Base-by-base conservation (phyloP, 2,888 invertebrate species). In the Gymnoscelis rufifasciata region DNA sequence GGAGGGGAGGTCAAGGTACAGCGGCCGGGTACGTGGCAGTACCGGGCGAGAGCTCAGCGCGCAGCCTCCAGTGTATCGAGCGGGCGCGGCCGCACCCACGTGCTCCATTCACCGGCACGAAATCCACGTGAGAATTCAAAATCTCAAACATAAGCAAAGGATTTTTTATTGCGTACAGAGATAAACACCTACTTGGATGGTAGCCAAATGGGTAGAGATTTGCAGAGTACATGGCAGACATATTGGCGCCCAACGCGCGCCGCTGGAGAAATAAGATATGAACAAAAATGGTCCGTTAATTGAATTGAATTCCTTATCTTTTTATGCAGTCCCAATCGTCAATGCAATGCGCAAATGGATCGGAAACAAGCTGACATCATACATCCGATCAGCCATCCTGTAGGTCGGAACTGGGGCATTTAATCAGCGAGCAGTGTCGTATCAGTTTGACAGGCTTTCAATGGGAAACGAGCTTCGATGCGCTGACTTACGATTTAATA, bases 1-100 rank as follows among this genome's bases (percentile, higher is more conserved):
- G 47, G 55, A 56, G 54, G 71, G 68, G 47, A 64, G 74, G 62
- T 74, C 80, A 70, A 50, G 56, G 52, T 66, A 60, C 43, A 57
- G 52, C 72, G 73, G 80, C 47, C 53, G 58, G 47, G 57, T 59
- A 52, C 62, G 57, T 48, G 57, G 62, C 56, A 55, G 59, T 60
- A 65, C 74, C 74, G 74, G 76, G 69, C 66, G 56, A 47, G 62
- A 63, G 66, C 74, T 68, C 73, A 73, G 64, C 66, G 80, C 80
- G 80, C 80, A 80, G 80, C 79, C 80, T 80, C 80, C 78, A 75
- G 66, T 56, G 58, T 81, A 81, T 81, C 71, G 80, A 81, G 70
- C 80, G 78, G 66, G 77, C 78, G 74, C 78, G 71, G 77, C 80
- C 78, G 71, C 58, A 51, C 48, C 78, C 76, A 79, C 77, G 78